Evolutionary conservation across 1,140 invertebrate species (phyloP).

Genomic region (Cherax quadricarinatus): DNA sequence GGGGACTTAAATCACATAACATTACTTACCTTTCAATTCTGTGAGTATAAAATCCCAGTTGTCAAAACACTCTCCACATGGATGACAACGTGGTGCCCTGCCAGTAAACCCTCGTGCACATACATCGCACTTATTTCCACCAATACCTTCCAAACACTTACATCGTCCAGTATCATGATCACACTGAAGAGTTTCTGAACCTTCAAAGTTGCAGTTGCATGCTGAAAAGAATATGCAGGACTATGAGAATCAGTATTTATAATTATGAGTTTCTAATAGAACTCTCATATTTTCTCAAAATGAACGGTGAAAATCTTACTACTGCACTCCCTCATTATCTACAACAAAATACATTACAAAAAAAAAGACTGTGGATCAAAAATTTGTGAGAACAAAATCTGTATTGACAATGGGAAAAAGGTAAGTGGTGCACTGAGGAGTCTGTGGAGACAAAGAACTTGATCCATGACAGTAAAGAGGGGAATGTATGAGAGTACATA

Average conservation of each 20-base stretch:
- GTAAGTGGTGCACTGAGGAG: too few relatives aligned
- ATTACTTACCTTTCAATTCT: constrained; percentile 80
- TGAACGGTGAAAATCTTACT: too few relatives aligned
- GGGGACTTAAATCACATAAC: background rate
- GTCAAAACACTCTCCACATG: constrained; percentile 99
- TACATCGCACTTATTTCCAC: constrained; percentile 95
- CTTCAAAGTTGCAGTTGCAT: constrained; percentile 87
- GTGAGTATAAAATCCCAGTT: constrained; percentile 96
- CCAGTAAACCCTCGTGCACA: constrained; percentile 97
- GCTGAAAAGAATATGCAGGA: constrained; percentile 41
- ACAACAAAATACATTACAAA: too few relatives aligned
- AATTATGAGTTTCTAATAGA: too few relatives aligned
- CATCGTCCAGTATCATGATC: constrained; percentile 91
- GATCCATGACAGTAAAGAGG: too few relatives aligned
- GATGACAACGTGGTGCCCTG: constrained; percentile 89
- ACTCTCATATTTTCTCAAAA: too few relatives aligned
- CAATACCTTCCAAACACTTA: constrained; percentile 93
- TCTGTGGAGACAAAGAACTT: too few relatives aligned
- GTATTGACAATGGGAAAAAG: too few relatives aligned
- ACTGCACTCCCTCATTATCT: too few relatives aligned
- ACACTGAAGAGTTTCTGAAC: constrained; percentile 91
- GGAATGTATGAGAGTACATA: too few relatives aligned
- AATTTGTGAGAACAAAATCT: too few relatives aligned
- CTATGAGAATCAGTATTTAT: background rate
- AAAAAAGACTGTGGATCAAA: too few relatives aligned